These are phyloP conservation scores for Neoarius graeffei DNA, from an alignment of 2,113 vertebrate species.

Conservation along the genomic window DNA sequence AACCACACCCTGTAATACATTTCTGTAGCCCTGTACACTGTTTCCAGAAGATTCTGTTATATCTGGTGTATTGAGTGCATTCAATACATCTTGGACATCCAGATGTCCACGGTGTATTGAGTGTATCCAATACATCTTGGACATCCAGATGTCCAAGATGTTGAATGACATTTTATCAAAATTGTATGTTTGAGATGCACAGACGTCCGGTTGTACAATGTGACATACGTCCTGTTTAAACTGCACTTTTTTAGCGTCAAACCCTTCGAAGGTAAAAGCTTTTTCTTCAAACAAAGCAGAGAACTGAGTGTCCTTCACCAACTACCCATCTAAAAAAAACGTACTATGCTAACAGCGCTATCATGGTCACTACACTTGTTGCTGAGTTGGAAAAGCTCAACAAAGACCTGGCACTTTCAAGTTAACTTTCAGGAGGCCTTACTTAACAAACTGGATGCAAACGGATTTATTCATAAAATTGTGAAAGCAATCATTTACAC, in stretches of 20 bases:
- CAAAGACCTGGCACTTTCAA: neutral
- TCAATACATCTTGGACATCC: neutral
- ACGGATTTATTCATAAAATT: neutral
- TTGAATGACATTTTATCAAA: neutral
- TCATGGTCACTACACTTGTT: neutral
- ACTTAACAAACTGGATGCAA: neutral
- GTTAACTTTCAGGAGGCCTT: neutral
- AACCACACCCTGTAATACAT: neutral
- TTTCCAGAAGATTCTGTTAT: neutral
- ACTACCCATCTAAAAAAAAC: too few relatives aligned
- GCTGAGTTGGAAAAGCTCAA: neutral
- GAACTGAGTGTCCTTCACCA: too few relatives aligned
- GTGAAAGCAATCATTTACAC: neutral
- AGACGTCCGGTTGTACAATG: neutral
- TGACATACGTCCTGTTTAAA: neutral
- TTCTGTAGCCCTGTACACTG: neutral
- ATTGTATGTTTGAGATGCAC: neutral
- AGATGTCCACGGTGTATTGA: neutral
- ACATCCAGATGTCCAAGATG: neutral
- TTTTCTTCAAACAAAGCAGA: neutral
- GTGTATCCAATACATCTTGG: neutral
- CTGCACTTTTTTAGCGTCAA: neutral
- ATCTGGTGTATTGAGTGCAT: neutral
- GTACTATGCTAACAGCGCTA: neutral
- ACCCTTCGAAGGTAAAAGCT: neutral